Base-by-base conservation (phyloP, 2,888 invertebrate species). In the Chironomus riparius region DNA sequence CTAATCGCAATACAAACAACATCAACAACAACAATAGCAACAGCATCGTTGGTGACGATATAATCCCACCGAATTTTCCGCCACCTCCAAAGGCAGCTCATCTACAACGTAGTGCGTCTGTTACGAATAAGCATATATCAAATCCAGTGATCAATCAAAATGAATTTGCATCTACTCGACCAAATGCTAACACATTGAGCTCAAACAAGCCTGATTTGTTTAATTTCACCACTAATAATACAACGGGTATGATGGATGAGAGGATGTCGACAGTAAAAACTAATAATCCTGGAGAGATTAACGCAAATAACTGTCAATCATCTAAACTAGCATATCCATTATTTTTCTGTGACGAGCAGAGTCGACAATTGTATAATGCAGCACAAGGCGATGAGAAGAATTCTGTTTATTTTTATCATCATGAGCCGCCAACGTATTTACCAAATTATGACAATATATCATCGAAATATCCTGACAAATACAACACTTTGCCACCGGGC, bases 401-500 rank as follows among this genome's bases (percentile, higher is more conserved):
- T 21, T 78, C 79, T 15, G 77, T 79, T 28, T 79, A 78, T 47
- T 78, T 79, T 69, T 79, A 78, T 77, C 79, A 78, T 75, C 78
- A 79, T 68, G 79, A 79, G 69, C 78, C 78, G 62, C 78, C 78
- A 13, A 76, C 78, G 47, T 79, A 78, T 72, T 77, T 77, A 22
- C 78, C 78, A 48, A 79, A 78, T 77, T 78, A 78, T 77, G 78
- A 79, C 76, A 69, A 76, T 62, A 69, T 70, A 18, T 70, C 69
- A 50, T 47, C 65, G 3, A 61, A 47, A 48, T 50, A 76, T 15
- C 38, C 22, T 4, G 82, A 82, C 79, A 84, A 84, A 79, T 84
- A 82, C 78, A 84, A 84, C 77, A 84, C 83, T 71, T 83, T 84
- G 77, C 56, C 56, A 4, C 56, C 65, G 21, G 65, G 21, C 24